Percentiles rank a stretch among this genome's conserved stretches.
Evolutionary conservation across 2,113 vertebrate genomes (phyloP).

Genomic region (Pagrus major): DNA sequence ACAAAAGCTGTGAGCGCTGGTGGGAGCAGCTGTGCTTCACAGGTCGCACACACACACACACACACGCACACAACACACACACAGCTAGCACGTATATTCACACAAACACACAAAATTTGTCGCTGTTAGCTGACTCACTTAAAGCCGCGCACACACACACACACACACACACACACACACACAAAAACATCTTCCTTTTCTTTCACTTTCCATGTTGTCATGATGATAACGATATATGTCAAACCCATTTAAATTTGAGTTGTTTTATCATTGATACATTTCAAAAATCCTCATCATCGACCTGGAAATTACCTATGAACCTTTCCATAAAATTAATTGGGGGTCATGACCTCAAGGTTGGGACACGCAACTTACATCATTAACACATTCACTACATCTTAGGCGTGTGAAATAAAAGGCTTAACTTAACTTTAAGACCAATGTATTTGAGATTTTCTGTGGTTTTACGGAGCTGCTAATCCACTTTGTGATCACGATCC

Average conservation of each 20-base stretch:
- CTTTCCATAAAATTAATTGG: no score
- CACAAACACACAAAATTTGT: constrained; percentile 6
- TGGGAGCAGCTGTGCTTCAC: constrained; percentile 40
- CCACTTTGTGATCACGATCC: background rate
- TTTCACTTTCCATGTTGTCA: constrained; percentile 50
- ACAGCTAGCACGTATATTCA: background rate
- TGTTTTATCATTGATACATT: background rate
- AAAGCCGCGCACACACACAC: background rate
- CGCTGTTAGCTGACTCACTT: constrained; percentile 1
- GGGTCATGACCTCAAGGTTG: no score
- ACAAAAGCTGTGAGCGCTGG: constrained; percentile 20
- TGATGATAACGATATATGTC: no score
- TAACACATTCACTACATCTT: background rate
- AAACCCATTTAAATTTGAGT: background rate
- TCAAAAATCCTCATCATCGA: background rate
- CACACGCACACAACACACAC: background rate
- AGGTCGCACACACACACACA: constrained; percentile 3
- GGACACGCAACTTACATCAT: background rate
- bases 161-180: background rate
- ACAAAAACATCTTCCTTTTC: background rate
- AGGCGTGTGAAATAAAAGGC: background rate
- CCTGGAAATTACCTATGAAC: background rate
- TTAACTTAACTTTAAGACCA: background rate
- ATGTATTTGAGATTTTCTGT: background rate
- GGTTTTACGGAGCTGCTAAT: accelerated